These are phyloP conservation scores for Heterodera schachtii DNA, from an alignment of 1,140 invertebrate genomes.

Conservation along the genomic window DNA sequence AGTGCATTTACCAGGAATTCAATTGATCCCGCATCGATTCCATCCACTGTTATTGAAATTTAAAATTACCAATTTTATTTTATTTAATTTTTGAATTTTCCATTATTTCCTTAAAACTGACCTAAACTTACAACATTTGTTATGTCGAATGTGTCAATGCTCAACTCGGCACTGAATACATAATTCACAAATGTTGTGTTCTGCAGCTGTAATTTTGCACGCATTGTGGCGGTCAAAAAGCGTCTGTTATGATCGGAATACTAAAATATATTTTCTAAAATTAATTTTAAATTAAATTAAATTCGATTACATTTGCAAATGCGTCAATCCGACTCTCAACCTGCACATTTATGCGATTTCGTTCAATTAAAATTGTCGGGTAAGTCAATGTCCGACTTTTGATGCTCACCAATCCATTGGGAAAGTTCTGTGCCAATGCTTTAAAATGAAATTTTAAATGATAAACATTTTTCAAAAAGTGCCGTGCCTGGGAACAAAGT, in stretches of 20 bases:
- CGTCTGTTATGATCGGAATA: conserved; percentile 58
- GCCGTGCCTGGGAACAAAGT: conserved; percentile 56
- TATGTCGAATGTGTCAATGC: conserved; percentile 60
- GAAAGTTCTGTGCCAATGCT: conserved; percentile 56
- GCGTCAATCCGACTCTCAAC: conserved; percentile 63
- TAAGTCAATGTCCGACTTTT: conserved; percentile 64
- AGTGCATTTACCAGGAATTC: conserved; percentile 64
- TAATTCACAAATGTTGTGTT: conserved; percentile 62
- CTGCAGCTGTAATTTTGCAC: conserved; percentile 58
- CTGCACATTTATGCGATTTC: conserved; percentile 56
- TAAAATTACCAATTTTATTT: conserved; percentile 34
- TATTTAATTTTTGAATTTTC: conserved; percentile 49
- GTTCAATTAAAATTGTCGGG: conserved; percentile 52
- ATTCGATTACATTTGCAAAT: conserved; percentile 57
- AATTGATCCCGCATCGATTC: conserved; percentile 62
- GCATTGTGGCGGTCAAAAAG: conserved; percentile 62
- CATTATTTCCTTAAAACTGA: not conserved
- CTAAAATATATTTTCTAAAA: conserved; percentile 48
- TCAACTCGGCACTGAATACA: conserved; percentile 46
- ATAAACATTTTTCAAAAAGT: not conserved
- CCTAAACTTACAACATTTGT: conserved; percentile 55
- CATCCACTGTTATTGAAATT: conserved; percentile 57
- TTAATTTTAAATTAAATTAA: conserved; percentile 15
- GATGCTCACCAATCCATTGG: conserved; percentile 62
- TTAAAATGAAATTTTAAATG: not conserved